Conservation (phyloP, 1,140 invertebrate species). For the Calycopis cecrops region DNA sequence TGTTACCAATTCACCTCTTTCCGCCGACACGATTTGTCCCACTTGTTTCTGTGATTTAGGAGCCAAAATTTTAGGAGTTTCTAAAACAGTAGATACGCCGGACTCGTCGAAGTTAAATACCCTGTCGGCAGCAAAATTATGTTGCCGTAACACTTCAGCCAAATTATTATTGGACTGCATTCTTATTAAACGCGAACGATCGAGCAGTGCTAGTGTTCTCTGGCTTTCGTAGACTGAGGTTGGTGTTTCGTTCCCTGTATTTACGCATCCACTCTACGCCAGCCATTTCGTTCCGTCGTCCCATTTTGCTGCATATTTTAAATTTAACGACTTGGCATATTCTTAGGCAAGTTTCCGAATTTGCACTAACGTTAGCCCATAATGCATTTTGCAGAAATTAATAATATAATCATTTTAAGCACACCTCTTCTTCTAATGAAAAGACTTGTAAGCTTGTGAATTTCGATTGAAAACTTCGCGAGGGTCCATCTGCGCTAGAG, state of each 20-base stretch:
- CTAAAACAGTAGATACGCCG: conserved; percentile 48
- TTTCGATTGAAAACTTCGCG: conserved; percentile 18
- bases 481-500: too few species aligned
- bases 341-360: conserved; percentile 37
- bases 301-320: conserved; percentile 19
- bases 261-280: conserved; percentile 31
- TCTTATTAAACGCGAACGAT: conserved; percentile 7
- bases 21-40: conserved; percentile 48
- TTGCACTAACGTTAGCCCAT: conserved; percentile 37
- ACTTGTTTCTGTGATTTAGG: conserved; percentile 45
- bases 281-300: conserved; percentile 18
- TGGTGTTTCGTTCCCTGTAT: conserved; percentile 24
- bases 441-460: conserved; percentile 25
- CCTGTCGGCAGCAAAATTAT: conserved; percentile 25
- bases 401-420: conserved; percentile 29
- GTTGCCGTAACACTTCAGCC: conserved; percentile 22
- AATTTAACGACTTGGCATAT: conserved; percentile 11
- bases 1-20: conserved; percentile 53
- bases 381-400: conserved; percentile 41
- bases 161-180: conserved; percentile 30
- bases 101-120: conserved; percentile 74
- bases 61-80: conserved; percentile 46
- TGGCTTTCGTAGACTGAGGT: conserved; percentile 18
- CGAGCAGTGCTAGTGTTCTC: conserved; percentile 13
- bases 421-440: conserved; percentile 22